Conservation (phyloP, 2,888 invertebrate species). For the Mythimna albipuncta region DNA sequence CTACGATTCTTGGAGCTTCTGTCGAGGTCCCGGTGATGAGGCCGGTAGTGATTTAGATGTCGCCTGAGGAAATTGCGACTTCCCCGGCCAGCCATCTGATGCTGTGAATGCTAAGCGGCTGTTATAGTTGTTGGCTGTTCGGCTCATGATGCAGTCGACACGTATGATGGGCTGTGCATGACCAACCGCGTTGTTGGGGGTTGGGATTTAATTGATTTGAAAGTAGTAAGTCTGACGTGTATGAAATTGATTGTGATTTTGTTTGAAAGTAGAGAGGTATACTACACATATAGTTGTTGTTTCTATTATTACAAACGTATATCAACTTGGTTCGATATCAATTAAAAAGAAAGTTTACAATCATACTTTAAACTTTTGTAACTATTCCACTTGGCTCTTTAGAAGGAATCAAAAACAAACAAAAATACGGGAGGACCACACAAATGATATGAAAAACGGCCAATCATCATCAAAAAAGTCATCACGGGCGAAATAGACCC, state of each 20-base stretch:
- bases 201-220: constrained; percentile 10
- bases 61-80: constrained; percentile 63
- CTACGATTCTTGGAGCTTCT: constrained; percentile 71
- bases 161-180: constrained; percentile 18
- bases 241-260: neutral
- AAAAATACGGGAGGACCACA: constrained; percentile 71
- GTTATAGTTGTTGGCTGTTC: constrained; percentile 35
- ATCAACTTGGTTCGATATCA: no score
- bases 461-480: constrained; percentile 74
- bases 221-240: neutral
- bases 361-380: neutral
- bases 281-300: no score
- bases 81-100: constrained; percentile 51
- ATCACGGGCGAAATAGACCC: constrained; percentile 67
- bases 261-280: no score
- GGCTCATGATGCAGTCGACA: constrained; percentile 26
- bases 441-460: constrained; percentile 68
- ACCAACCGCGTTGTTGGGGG: constrained; percentile 20
- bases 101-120: constrained; percentile 57
- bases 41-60: constrained; percentile 63
- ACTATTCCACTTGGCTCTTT: constrained; percentile 3
- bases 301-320: neutral
- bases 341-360: neutral
- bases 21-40: constrained; percentile 54
- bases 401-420: constrained; percentile 54